Evolutionary conservation across 1,140 invertebrate species (phyloP), one percentile per base, ranked within the genome.

Genomic region (Helicoverpa armigera): DNA sequence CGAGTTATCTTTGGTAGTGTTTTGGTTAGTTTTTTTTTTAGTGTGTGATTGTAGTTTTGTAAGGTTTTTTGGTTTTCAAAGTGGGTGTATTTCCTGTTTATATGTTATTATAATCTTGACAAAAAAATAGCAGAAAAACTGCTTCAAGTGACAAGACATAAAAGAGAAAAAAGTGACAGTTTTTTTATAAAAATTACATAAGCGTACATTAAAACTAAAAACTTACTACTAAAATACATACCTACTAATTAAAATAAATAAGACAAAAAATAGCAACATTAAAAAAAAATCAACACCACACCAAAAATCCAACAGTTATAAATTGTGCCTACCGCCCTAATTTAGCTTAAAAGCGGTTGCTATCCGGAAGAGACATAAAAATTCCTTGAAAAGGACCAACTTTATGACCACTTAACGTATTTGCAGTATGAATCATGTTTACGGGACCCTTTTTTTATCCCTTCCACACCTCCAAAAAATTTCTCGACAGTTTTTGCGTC

Each of bases 381-480:
- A 53, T 23, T 70, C 16, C 23, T 70, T 70, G n/a, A 56, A 73
- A 70, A n/a, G 29, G 53, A 16, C 51, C 43, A 2, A 13, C 69
- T 73, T 73, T 35, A 73, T 56, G 9, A 10, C 51, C 29, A 35
- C 29, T 73, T 73, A 35, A 73, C 23, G 14, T 31, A 29, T 73
- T 56, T 56, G 63, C 18, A 35, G 23, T 56, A 56, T 56, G 51
- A 73, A 56, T 73, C 51, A 56, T 10, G 4, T 18, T 51, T 48
- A 12, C 3, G 43, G 10, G 50, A 69, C 50, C 23, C 50, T 53
- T 54, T 70, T 31, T n/a, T 14, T 14, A 54, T 5, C 1, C 23
- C 10, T 10, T 10, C 18, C 9, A 16, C 7, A 11, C 11, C 3
- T 23, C 2, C 31, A 63, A 63, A 48, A n/a, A 10, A 3, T 16